Percentiles rank a stretch among this genome's conserved stretches.
Evolutionary conservation across 1,140 invertebrate species (phyloP).

Genomic region (Ceratoteleas bidentatus): DNA sequence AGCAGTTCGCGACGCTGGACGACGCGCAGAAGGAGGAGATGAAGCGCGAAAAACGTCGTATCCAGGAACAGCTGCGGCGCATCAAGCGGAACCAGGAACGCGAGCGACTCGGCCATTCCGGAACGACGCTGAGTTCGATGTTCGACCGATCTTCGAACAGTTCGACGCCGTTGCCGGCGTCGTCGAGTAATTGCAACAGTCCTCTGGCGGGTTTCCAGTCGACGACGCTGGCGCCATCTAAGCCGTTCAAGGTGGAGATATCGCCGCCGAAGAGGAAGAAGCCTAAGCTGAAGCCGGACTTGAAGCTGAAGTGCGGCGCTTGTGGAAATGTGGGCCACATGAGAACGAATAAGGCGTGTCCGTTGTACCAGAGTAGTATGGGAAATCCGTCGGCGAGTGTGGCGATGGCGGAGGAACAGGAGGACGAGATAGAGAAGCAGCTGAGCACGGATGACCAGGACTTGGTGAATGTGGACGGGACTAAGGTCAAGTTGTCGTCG

Average conservation of each 20-base stretch:
- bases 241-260: conserved; percentile 79
- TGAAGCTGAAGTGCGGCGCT: conserved; percentile 97
- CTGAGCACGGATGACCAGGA: conserved; percentile 90
- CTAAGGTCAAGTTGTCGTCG: conserved; percentile 91
- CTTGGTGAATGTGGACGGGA: conserved; percentile 95
- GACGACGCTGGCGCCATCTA: conserved; percentile 68
- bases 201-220: conserved; percentile 74
- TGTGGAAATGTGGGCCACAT: conserved; percentile 94
- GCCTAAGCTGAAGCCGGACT: conserved; percentile 92
- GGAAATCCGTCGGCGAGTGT: conserved; percentile 86
- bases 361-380: conserved; percentile 89
- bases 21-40: conserved; percentile 97
- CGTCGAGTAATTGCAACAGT: conserved; percentile 65
- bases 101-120: too few relatives aligned
- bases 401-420: conserved; percentile 90
- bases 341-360: conserved; percentile 98
- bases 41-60: conserved; percentile 96
- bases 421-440: conserved; percentile 90
- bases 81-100: conserved; percentile 97
- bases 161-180: conserved; percentile 45
- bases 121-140: conserved; percentile 82
- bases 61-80: conserved; percentile 97
- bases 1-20: conserved; percentile 94
- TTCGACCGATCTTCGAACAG: conserved; percentile 71
- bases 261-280: conserved; percentile 87